Evolutionary conservation across 1,140 invertebrate species (phyloP).

Genomic region (Sarcophaga peregrina): DNA sequence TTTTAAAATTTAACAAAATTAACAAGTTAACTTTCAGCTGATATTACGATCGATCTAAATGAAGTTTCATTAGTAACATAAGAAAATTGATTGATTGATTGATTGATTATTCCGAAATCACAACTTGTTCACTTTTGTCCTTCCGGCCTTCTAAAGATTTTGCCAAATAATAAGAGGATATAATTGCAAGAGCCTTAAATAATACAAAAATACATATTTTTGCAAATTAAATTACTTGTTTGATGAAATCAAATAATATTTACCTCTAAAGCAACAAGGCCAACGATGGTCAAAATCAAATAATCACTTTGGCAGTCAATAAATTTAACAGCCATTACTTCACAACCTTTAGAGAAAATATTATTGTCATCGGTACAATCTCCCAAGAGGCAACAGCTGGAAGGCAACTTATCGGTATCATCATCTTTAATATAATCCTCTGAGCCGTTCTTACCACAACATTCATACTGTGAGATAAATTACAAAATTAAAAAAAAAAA

Average conservation of each 20-base stretch:
- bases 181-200: conserved; percentile 32
- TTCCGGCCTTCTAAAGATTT: conserved; percentile 21
- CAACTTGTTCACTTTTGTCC: conserved; percentile 43
- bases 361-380: conserved; percentile 55
- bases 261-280: conserved; percentile 45
- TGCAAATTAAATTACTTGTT: not conserved
- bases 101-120: conserved; percentile 40
- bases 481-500: conserved; percentile 27
- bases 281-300: conserved; percentile 44
- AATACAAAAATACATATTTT: conserved; percentile 30
- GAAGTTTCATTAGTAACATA: not conserved
- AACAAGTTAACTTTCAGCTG: conserved; percentile 21
- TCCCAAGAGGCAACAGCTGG: conserved; percentile 56
- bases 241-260: not conserved
- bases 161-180: conserved; percentile 44
- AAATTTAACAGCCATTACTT: conserved; percentile 17
- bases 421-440: conserved; percentile 56
- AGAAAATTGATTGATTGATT: no score
- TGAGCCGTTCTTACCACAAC: conserved; percentile 58
- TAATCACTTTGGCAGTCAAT: conserved; percentile 45
- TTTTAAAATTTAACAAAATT: conserved; percentile 10
- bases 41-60: not conserved
- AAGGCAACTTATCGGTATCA: conserved; percentile 52
- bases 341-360: conserved; percentile 56
- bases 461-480: conserved; percentile 49